Conservation (phyloP, 2,113 vertebrate genomes). For the Planiliza haematocheilus region DNA sequence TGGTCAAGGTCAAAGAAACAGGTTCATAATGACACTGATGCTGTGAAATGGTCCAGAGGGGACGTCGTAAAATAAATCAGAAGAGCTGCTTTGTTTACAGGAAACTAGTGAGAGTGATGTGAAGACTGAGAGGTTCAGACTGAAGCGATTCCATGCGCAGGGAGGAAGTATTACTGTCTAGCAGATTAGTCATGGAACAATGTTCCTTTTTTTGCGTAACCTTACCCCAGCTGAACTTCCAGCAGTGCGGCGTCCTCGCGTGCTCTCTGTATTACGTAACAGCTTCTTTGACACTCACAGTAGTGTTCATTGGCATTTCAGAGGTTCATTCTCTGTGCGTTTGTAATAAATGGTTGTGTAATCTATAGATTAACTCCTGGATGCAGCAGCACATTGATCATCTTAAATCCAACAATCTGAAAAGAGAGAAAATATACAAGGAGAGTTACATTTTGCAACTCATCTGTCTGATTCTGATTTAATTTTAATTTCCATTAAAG, state of each 20-base stretch:
- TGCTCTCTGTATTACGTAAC: slow-evolving; percentile 61
- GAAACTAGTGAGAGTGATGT: slow-evolving; percentile 12
- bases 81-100: slow-evolving; percentile 21
- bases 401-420: neutral
- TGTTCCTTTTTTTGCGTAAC: slow-evolving; percentile 60
- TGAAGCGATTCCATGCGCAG: slow-evolving; percentile 24
- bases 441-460: neutral
- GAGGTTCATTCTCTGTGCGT: slow-evolving; percentile 40
- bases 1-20: slow-evolving; percentile 9
- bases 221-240: slow-evolving; percentile 64
- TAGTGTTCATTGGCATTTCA: slow-evolving; percentile 46
- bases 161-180: slow-evolving; percentile 50
- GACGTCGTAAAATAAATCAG: slow-evolving; percentile 4
- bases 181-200: slow-evolving; percentile 48
- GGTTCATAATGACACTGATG: slow-evolving; percentile 3
- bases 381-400: slow-evolving; percentile 14
- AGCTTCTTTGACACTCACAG: slow-evolving; percentile 42
- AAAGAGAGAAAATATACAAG: neutral
- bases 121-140: slow-evolving; percentile 6
- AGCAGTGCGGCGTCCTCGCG: slow-evolving; percentile 46
- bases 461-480: neutral
- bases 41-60: neutral
- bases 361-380: slow-evolving; percentile 27
- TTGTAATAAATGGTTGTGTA: slow-evolving; percentile 4
- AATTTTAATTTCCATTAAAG: too few species aligned